Conservation (phyloP, 2,113 vertebrate genomes). For the Macquaria australasica region DNA sequence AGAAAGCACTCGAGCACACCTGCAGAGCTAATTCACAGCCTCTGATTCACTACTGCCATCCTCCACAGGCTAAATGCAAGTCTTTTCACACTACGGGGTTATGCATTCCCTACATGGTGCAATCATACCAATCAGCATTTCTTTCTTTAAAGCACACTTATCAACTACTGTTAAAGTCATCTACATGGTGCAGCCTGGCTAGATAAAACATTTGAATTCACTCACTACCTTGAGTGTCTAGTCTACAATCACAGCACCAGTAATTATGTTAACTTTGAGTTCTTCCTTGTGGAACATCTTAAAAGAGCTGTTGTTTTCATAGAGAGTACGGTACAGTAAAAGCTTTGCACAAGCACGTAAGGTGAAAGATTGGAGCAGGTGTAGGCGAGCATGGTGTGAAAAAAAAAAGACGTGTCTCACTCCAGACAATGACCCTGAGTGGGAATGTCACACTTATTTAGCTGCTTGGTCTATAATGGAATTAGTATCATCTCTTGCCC, state of each 20-base stretch:
- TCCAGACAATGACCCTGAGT: slow-evolving; percentile 43
- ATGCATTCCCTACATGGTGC: slow-evolving; percentile 53
- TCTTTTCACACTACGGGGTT: slow-evolving; percentile 58
- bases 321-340: not conserved
- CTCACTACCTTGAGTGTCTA: slow-evolving; percentile 9
- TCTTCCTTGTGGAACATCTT: slow-evolving; percentile 11
- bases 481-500: slow-evolving; percentile 49
- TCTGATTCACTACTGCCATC: slow-evolving; percentile 61
- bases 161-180: slow-evolving; percentile 41
- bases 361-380: slow-evolving; percentile 46
- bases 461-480: slow-evolving; percentile 34
- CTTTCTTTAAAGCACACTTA: slow-evolving; percentile 61
- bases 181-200: not conserved
- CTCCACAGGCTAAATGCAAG: slow-evolving; percentile 53
- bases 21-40: slow-evolving; percentile 78
- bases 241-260: slow-evolving; percentile 39
- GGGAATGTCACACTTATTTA: slow-evolving; percentile 50
- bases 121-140: slow-evolving; percentile 74
- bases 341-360: slow-evolving; percentile 28
- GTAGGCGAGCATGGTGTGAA: not conserved
- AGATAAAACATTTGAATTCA: slow-evolving; percentile 27
- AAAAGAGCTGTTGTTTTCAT: slow-evolving; percentile 24
- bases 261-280: slow-evolving; percentile 37
- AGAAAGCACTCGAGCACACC: slow-evolving; percentile 73
- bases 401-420: not conserved